Base-by-base conservation (phyloP, 2,888 invertebrate genomes). In the Alcis repandata region DNA sequence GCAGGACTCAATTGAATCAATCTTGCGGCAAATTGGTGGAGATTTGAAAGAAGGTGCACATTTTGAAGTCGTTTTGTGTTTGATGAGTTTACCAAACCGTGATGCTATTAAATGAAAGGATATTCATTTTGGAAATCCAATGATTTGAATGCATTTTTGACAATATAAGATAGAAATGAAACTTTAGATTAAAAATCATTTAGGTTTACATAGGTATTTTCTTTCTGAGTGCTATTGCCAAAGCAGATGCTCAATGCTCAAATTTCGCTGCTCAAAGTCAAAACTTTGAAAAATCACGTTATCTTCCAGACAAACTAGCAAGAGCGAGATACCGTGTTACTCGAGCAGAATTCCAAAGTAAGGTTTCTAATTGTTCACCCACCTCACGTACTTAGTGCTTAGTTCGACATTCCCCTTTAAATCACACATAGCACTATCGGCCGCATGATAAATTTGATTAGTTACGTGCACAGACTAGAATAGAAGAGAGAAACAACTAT, bases 1-100 rank as follows among this genome's bases (percentile, higher is more conserved):
- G 81, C 77, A 79, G 80, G 83, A 84, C 85, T 88, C 87, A 88
- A 91, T 90, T 84, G 89, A 88, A 86, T 92, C 90, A 91, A 92
- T 91, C 89, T 89, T 84, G 87, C 88, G 87, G 85, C 85, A 88
- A 91, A 91, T 90, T 89, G 87, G 83, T 76, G 79, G 78, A 85
- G 83, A 80, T 85, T 85, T 84, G 78, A 80, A 79, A 79, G 80
- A 78, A 79, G 76, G 74, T 80, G 79, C 77, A 77, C 77, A 74
- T 81, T 83, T 79, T 79, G 73, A 80, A 71, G 79, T 80, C 74
- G 71, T 78, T 82, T 78, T 77, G 72, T 72, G 69, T 79, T 79
- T 72, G 72, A 61, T 57, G 52, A 41, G 52, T 60, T 61, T 27
- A 61, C 45, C 52, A 52, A 56, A 32, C 58, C 58, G 49, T 57